phyloP scores from a whole-genome alignment of 2,888 invertebrate genomes.

The Ephialtes manifestator region DNA sequence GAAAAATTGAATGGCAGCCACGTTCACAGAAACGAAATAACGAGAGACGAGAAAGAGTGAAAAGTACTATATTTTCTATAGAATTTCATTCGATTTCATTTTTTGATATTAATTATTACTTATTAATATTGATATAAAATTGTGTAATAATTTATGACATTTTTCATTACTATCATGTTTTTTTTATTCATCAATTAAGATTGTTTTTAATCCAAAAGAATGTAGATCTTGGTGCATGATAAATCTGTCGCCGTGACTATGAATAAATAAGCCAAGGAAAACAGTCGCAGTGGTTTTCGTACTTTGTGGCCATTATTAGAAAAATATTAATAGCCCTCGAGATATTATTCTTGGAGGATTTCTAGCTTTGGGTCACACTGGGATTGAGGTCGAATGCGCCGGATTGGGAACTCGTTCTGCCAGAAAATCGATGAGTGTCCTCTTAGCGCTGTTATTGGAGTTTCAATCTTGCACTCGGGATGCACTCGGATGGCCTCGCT shows the following conservation, averaged over 20 bases:
- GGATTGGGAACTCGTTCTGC: constrained; percentile 53
- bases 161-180: neutral
- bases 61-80: neutral
- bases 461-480: constrained; percentile 21
- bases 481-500: constrained; percentile 41
- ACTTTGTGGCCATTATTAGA: constrained; percentile 43
- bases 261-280: constrained; percentile 52
- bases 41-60: neutral
- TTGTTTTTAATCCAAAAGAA: constrained; percentile 5
- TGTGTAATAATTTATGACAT: neutral
- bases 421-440: constrained; percentile 56
- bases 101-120: neutral
- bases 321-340: constrained; percentile 55
- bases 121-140: neutral
- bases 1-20: neutral
- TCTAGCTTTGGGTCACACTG: constrained; percentile 27
- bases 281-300: constrained; percentile 32
- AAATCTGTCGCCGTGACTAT: constrained; percentile 41
- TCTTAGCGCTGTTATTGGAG: constrained; percentile 22
- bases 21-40: neutral
- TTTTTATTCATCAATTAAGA: neutral
- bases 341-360: constrained; percentile 44
- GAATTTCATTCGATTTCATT: too few relatives aligned
- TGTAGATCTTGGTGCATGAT: constrained; percentile 30
- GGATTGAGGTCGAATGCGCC: constrained; percentile 57